Percentiles rank a stretch among this genome's conserved stretches.
phyloP scores from a whole-genome alignment of 2,113 vertebrate species.

The Thalassarche chlororhynchos region DNA sequence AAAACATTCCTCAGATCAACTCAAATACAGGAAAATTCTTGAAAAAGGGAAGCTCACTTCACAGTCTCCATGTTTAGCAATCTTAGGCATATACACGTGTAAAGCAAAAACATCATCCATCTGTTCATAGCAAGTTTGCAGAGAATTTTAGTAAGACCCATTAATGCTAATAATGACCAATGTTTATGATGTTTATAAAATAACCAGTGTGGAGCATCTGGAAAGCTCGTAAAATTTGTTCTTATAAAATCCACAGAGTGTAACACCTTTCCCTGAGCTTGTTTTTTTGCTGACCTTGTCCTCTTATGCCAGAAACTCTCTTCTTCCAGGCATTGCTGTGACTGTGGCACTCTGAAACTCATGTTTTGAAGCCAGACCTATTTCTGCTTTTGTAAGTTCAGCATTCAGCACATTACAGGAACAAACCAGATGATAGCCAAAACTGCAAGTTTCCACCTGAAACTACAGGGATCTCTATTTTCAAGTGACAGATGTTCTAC shows the following conservation, averaged over 20 bases:
- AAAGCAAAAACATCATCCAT: conserved; percentile 16
- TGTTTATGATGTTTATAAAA: conserved; percentile 25
- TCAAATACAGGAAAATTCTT: not conserved
- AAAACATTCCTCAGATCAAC: not conserved
- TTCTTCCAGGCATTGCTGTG: not conserved
- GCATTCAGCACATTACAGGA: conserved; percentile 7
- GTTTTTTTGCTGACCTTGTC: not conserved
- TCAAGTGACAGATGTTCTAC: conserved; percentile 66
- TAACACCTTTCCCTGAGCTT: not conserved
- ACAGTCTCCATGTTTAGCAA: not conserved
- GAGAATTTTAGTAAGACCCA: conserved; percentile 9
- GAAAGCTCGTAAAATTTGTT: not conserved
- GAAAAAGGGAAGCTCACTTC: conserved; percentile 1
- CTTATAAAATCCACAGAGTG: not conserved
- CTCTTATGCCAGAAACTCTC: not conserved
- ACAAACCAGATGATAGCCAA: not conserved
- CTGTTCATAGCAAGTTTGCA: not conserved
- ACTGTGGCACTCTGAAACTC: not conserved
- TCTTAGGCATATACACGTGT: not conserved
- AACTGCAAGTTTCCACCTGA: conserved; percentile 38
- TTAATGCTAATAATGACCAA: conserved; percentile 32
- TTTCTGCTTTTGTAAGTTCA: not conserved
- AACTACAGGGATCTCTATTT: conserved; percentile 48
- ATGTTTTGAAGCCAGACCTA: not conserved
- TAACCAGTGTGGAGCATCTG: not conserved